Percentiles rank a stretch among this genome's conserved stretches.
Conservation (phyloP, 2,113 vertebrate genomes). For the Heptranchias perlo region DNA sequence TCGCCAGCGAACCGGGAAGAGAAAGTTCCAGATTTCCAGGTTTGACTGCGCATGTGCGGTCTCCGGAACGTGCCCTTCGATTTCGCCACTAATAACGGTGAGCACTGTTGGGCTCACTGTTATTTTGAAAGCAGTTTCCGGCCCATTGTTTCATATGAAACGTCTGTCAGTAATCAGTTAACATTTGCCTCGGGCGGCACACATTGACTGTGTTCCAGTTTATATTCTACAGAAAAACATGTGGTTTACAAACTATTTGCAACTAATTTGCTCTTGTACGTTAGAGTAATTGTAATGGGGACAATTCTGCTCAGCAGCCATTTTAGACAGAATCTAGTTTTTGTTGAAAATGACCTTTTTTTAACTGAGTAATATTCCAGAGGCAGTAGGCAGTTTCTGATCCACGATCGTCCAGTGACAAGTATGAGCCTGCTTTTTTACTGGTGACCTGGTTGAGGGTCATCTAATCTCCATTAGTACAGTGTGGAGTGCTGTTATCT, state of each 20-base stretch:
- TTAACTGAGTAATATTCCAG: not conserved
- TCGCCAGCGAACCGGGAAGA: too few species aligned
- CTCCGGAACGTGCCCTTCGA: too few species aligned
- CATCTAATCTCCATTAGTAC: not conserved
- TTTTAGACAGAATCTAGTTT: not conserved
- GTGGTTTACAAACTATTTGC: not conserved
- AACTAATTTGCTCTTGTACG: not conserved
- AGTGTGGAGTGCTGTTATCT: not conserved
- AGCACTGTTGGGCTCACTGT: too few species aligned
- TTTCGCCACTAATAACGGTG: too few species aligned
- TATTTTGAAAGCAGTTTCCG: too few species aligned
- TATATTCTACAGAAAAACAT: not conserved
- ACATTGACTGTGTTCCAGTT: not conserved
- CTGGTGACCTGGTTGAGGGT: not conserved
- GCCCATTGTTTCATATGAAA: constrained; percentile 28
- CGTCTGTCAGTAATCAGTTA: constrained; percentile 17
- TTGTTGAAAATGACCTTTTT: not conserved
- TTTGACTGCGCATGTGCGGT: too few species aligned
- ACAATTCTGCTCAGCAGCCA: not conserved
- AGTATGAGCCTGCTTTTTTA: not conserved
- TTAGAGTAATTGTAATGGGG: not conserved
- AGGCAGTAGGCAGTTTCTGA: not conserved
- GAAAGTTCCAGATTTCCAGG: too few species aligned
- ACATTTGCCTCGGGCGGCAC: not conserved
- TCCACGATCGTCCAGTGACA: not conserved